phyloP scores from a whole-genome alignment of 2,113 vertebrate genomes.

The Calidris pugnax region DNA sequence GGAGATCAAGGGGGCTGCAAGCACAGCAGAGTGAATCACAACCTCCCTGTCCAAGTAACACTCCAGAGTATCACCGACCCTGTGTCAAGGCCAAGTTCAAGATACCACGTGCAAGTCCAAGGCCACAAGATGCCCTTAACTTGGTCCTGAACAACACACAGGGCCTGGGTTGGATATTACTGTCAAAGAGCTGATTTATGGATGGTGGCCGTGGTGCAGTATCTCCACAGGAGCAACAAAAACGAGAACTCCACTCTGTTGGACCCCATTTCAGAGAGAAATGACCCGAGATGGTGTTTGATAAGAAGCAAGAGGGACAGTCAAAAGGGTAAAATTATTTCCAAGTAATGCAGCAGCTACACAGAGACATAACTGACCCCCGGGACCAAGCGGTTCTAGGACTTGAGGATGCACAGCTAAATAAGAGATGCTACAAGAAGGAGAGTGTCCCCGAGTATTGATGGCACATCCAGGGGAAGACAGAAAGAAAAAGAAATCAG shows the following conservation, averaged over 20 bases:
- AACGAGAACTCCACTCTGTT: background rate
- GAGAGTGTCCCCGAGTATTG: rapidly evolving
- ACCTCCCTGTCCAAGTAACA: background rate
- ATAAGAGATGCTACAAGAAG: background rate
- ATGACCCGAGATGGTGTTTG: background rate
- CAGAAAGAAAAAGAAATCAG: background rate
- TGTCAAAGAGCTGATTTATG: background rate
- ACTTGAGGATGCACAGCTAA: background rate
- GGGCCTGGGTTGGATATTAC: background rate
- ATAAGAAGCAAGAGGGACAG: background rate
- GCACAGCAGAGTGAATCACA: background rate
- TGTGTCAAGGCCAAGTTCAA: rapidly evolving
- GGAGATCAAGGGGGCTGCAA: background rate
- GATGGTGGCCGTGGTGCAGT: rapidly evolving
- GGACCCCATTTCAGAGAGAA: background rate
- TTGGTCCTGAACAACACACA: background rate
- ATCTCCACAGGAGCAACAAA: background rate
- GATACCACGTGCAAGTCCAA: background rate
- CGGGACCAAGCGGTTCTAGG: background rate
- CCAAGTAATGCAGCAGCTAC: rapidly evolving
- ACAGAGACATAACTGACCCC: rapidly evolving
- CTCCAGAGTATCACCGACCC: background rate
- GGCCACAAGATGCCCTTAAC: background rate
- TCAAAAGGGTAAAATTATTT: background rate
- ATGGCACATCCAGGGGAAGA: background rate